A percentile compares a stretch with the other conserved stretches of the same genome.
phyloP scores from a whole-genome alignment of 30 jellyfish, hydroid and myxozoan genomes.

The Cassiopea andromeda region DNA sequence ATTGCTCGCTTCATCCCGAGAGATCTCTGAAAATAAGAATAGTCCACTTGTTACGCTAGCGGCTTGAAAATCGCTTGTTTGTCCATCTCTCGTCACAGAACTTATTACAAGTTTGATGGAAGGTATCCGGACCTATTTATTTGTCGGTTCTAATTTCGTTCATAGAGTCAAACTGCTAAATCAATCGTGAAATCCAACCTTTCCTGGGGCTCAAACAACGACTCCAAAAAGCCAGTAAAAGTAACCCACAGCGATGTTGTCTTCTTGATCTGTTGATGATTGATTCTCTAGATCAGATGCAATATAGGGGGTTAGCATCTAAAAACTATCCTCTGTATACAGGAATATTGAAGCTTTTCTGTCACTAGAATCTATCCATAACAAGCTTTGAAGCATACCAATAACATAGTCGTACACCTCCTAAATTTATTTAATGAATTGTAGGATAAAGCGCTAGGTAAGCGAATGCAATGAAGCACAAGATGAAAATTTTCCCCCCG shows the following conservation, averaged over 20 bases:
- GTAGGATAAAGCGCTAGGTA: background rate
- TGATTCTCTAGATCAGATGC: constrained; percentile 19
- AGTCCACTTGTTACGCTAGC: background rate
- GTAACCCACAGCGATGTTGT: constrained; percentile 52
- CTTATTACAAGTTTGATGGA: background rate
- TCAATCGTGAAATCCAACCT: background rate
- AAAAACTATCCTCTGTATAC: background rate
- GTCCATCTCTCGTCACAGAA: background rate
- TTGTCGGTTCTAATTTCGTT: background rate
- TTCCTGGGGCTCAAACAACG: constrained; percentile 10
- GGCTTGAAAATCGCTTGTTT: constrained; percentile 13
- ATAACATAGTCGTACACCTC: too few relatives aligned
- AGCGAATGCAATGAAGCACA: background rate
- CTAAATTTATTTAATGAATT: too few relatives aligned
- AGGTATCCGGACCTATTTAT: background rate
- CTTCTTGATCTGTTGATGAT: constrained; percentile 59
- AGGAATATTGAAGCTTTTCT: background rate
- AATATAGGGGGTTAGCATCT: constrained; percentile 7
- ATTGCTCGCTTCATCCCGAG: constrained; percentile 37
- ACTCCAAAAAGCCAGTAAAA: constrained; percentile 13
- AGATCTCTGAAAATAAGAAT: constrained; percentile 27
- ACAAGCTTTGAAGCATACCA: too few relatives aligned
- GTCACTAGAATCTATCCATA: too few relatives aligned
- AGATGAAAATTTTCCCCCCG: background rate
- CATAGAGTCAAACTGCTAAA: background rate